Conservation (phyloP, 1,140 invertebrate species). For the Heliconius himera region DNA sequence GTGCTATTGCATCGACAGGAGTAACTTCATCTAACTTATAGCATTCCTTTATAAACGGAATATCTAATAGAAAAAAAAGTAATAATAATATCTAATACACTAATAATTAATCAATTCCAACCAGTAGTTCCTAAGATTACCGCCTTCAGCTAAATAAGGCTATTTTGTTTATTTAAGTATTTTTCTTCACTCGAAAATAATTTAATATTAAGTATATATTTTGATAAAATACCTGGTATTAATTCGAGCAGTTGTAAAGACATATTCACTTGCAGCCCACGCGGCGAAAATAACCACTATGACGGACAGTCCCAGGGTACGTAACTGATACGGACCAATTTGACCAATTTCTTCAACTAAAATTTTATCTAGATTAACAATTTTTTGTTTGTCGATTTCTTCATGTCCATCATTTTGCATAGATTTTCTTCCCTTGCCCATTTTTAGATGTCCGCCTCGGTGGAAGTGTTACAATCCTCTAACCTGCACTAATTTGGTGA, state of each 20-base stretch:
- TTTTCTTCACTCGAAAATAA: too few relatives aligned
- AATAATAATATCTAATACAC: too few relatives aligned
- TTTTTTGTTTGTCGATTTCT: slow-evolving; percentile 10
- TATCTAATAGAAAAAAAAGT: too few relatives aligned
- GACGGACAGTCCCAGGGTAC: slow-evolving; percentile 79
- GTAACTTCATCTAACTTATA: too few relatives aligned
- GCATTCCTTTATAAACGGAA: too few relatives aligned
- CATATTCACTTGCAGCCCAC: slow-evolving; percentile 81
- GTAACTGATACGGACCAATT: slow-evolving; percentile 83
- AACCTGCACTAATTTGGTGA: background rate
- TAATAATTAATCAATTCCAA: too few relatives aligned
- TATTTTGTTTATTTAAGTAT: too few relatives aligned
- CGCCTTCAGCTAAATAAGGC: background rate
- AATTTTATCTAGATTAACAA: slow-evolving; percentile 70
- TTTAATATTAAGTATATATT: background rate
- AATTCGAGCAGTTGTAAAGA: slow-evolving; percentile 83
- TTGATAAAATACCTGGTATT: slow-evolving; percentile 73
- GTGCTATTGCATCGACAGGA: too few relatives aligned
- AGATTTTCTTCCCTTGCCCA: slow-evolving; percentile 9
- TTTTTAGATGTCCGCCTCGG: slow-evolving; percentile 5
- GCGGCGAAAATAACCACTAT: slow-evolving; percentile 82
- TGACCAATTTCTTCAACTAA: slow-evolving; percentile 79
- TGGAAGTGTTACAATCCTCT: background rate
- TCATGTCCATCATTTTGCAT: slow-evolving; percentile 3
- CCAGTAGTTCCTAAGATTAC: too few relatives aligned